These are phyloP conservation scores for Chalcis sispes DNA, from an alignment of 2,888 invertebrate genomes.

Conservation along the genomic window DNA sequence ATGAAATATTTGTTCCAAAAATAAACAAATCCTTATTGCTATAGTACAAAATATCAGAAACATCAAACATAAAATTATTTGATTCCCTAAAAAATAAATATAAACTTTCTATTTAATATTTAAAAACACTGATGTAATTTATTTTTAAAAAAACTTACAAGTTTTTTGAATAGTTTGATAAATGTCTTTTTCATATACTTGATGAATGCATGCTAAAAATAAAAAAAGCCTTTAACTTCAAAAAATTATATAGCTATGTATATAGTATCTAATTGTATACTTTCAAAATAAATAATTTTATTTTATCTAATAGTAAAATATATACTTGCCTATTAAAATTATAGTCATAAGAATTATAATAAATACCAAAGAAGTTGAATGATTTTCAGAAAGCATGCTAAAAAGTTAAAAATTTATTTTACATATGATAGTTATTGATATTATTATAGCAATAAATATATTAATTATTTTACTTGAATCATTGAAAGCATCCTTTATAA, in stretches of 20 bases:
- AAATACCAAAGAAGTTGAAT: neutral
- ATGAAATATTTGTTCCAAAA: constrained; percentile 41
- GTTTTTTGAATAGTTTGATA: neutral
- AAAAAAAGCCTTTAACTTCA: no score
- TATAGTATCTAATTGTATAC: no score
- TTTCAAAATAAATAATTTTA: no score
- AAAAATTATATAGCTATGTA: no score
- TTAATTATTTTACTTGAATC: no score
- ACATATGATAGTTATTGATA: no score
- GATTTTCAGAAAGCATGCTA: constrained; percentile 5
- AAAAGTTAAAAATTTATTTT: no score
- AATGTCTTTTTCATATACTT: constrained; percentile 5
- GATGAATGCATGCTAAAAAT: constrained; percentile 9
- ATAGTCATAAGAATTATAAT: constrained; percentile 11
- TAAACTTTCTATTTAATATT: neutral
- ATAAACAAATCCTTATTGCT: constrained; percentile 25
- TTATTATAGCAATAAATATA: no score
- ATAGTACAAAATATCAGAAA: constrained; percentile 2
- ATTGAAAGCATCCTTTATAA: no score
- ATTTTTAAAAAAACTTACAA: constrained; percentile 33
- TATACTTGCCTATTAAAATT: constrained; percentile 32
- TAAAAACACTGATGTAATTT: constrained; percentile 18
- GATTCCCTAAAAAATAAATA: constrained; percentile 17
- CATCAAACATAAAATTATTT: constrained; percentile 9
- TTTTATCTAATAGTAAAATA: neutral